Evolutionary conservation across 2,888 invertebrate genomes (phyloP).

Genomic region (Drosophila mercatorum): DNA sequence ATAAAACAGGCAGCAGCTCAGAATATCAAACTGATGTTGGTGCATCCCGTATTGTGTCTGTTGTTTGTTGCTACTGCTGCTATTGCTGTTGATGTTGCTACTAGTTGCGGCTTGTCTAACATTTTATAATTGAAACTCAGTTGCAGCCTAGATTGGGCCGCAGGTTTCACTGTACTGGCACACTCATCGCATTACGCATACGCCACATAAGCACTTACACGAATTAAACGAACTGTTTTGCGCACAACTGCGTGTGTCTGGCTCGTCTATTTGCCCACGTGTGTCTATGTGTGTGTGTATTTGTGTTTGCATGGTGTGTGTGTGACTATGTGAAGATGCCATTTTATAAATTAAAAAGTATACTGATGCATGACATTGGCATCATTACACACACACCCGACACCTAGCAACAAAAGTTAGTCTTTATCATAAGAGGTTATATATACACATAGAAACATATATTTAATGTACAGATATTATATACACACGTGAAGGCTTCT

Average conservation of each 20-base stretch:
- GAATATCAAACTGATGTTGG: constrained; percentile 49
- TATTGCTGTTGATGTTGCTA: constrained; percentile 2
- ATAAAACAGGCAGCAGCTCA: constrained; percentile 44
- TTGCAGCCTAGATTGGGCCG: constrained; percentile 57
- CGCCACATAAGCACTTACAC: constrained; percentile 68
- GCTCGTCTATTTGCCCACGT: constrained; percentile 17
- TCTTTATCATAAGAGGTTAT: no score
- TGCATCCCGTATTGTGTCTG: constrained; percentile 32
- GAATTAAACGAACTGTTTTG: constrained; percentile 70
- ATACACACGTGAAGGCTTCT: no score
- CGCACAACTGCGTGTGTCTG: constrained; percentile 45
- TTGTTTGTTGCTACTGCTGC: constrained; percentile 7
- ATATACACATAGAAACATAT: no score
- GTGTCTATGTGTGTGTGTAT: constrained; percentile 9
- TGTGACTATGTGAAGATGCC: constrained; percentile 33
- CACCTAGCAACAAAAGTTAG: constrained; percentile 30
- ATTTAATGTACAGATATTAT: no score
- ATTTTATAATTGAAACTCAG: constrained; percentile 74
- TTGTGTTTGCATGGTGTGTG: constrained; percentile 12
- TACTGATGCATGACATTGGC: constrained; percentile 66
- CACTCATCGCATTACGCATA: constrained; percentile 47
- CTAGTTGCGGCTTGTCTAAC: constrained; percentile 69
- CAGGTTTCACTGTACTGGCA: constrained; percentile 25
- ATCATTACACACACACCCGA: constrained; percentile 37
- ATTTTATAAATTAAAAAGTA: constrained; percentile 73